phyloP scores from a whole-genome alignment of 2,113 vertebrate genomes.

The Phaethornis superciliosus region DNA sequence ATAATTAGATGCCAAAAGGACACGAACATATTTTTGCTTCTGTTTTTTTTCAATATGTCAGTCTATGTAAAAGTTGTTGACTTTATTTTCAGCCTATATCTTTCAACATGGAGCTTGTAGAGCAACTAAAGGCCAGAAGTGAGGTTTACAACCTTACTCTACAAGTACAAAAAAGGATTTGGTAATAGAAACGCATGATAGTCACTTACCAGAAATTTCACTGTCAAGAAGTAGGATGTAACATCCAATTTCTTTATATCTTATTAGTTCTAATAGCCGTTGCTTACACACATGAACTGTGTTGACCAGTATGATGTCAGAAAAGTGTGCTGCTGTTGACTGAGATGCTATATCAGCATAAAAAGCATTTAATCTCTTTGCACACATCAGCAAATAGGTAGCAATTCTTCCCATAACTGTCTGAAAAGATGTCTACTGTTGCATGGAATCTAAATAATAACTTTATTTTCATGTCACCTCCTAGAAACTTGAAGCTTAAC shows the following conservation, averaged over 20 bases:
- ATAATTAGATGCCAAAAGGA: background rate
- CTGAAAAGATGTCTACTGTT: constrained; percentile 25
- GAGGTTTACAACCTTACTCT: background rate
- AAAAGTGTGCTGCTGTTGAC: background rate
- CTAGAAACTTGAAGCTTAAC: background rate
- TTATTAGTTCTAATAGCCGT: background rate
- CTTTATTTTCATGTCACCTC: constrained; percentile 27
- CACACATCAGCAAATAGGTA: constrained; percentile 16
- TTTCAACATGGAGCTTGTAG: background rate
- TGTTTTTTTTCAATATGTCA: background rate
- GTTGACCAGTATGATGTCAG: background rate
- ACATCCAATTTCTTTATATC: background rate
- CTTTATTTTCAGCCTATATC: background rate
- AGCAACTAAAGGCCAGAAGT: background rate
- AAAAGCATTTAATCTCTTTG: constrained; percentile 2
- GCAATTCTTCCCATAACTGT: constrained; percentile 29
- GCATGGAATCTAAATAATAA: background rate
- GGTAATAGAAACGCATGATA: background rate
- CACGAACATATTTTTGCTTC: background rate
- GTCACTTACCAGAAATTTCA: background rate
- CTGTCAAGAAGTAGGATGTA: background rate
- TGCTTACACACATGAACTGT: background rate
- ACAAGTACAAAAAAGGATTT: background rate
- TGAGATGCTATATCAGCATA: background rate
- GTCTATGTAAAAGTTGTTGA: background rate